phyloP scores from a whole-genome alignment of 2,888 invertebrate species.

The Amblyteles armatorius region DNA sequence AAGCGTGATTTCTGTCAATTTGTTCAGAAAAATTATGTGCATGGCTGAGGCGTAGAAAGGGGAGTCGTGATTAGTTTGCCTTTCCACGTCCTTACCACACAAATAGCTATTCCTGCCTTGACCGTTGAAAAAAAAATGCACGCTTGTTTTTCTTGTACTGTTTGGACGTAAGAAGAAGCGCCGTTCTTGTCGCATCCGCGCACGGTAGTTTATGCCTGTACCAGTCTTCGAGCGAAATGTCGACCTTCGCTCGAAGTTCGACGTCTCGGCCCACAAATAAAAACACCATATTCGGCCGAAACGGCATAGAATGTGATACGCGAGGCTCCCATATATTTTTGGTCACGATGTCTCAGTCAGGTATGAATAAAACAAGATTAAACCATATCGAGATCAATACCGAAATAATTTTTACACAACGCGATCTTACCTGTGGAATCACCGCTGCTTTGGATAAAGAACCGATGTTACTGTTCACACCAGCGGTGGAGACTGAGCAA shows the following conservation, averaged over 20 bases:
- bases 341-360: slow-evolving; percentile 28
- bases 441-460: neutral
- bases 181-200: slow-evolving; percentile 39
- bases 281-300: slow-evolving; percentile 59
- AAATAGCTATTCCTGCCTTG: slow-evolving; percentile 24
- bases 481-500: neutral
- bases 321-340: slow-evolving; percentile 42
- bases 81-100: too few relatives aligned
- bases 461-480: neutral
- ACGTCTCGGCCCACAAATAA: slow-evolving; percentile 59
- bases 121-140: slow-evolving; percentile 37
- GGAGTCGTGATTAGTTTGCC: neutral
- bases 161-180: neutral
- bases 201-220: slow-evolving; percentile 39
- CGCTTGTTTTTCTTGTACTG: too few relatives aligned
- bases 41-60: neutral
- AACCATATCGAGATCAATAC: neutral
- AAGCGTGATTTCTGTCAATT: neutral
- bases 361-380: neutral
- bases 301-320: slow-evolving; percentile 32
- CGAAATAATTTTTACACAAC: neutral
- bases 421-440: neutral
- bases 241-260: slow-evolving; percentile 61
- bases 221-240: slow-evolving; percentile 55
- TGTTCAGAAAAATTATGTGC: neutral